Conservation (phyloP, 1,140 invertebrate species). For the Polyergus mexicanus region DNA sequence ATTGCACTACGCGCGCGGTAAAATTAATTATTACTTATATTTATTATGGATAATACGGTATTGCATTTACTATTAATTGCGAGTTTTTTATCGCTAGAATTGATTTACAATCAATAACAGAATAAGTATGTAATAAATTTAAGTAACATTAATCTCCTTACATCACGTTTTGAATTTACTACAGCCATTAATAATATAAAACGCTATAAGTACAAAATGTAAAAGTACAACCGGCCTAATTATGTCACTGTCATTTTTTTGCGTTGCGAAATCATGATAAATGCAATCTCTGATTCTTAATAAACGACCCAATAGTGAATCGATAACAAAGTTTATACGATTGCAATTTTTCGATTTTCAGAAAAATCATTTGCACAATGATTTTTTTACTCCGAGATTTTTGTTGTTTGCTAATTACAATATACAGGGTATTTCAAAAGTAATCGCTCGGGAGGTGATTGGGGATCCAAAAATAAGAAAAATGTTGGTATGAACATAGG, state of each 20-base stretch:
- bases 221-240: conserved; percentile 20
- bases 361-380: background rate
- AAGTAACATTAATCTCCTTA: conserved; percentile 19
- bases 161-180: background rate
- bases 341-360: background rate
- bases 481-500: too few species aligned
- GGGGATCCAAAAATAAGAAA: too few species aligned
- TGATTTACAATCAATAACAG: conserved; percentile 10
- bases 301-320: too few species aligned
- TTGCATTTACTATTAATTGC: conserved; percentile 8
- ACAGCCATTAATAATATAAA: background rate
- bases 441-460: too few species aligned
- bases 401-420: too few species aligned
- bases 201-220: conserved; percentile 50
- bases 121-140: conserved; percentile 28
- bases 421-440: too few species aligned
- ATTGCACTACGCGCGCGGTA: background rate
- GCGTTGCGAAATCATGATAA: conserved; percentile 27
- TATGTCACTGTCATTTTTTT: background rate
- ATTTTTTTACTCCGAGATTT: background rate
- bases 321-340: background rate
- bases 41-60: background rate
- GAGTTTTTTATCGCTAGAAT: background rate
- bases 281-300: conserved; percentile 20
- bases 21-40: conserved; percentile 9